Base-by-base conservation (phyloP, 2,113 vertebrate species). In the Alosa alosa region DNA sequence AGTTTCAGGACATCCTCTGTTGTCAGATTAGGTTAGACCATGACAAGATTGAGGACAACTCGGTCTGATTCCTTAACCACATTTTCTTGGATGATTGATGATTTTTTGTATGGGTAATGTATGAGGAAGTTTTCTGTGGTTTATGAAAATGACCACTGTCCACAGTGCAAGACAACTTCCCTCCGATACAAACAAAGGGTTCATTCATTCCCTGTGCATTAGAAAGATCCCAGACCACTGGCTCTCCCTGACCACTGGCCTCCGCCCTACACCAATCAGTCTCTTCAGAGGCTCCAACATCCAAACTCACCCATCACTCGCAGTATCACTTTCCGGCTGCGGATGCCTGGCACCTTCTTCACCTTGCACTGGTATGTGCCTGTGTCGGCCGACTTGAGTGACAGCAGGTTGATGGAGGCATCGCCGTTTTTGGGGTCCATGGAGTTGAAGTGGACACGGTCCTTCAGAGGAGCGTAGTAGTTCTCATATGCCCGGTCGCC, bases 281-380 rank as follows among this genome's bases (percentile, higher is more conserved):
- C 49, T 15, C 41, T 44, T 7, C 20, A 60, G 18, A 22, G 55
- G 18, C 20, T 22, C 20, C 0, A 6, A 6, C 20, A 22, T 6
- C 41, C 55, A 22, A 60, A 72, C 94, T 93, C 94, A 99, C 98
- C 96, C 93, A 98, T 96, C 89, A 99, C 98, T 2, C 90, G 95
- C 47, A 99, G 95, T n/a, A 93, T 92, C 84, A 97, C 92, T 92
- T 97, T 98, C 88, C 87, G 95, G 93, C 95, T 97, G 81, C 92
- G 88, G 84, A 97, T 93, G 31, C 97, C 97, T 0, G 98, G 98
- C 82, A 95, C 95, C 90, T 99, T 99, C 91, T 99, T 99, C 89
- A 99, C 97, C 92, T 97, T 99, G 92, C 98, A 99, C 87, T 98
- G 97, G 81, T 98, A 99, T 0, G 95, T 96, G 31, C 97, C 97